Conservation (phyloP, 2,113 vertebrate genomes). For the Pan troglodytes region DNA sequence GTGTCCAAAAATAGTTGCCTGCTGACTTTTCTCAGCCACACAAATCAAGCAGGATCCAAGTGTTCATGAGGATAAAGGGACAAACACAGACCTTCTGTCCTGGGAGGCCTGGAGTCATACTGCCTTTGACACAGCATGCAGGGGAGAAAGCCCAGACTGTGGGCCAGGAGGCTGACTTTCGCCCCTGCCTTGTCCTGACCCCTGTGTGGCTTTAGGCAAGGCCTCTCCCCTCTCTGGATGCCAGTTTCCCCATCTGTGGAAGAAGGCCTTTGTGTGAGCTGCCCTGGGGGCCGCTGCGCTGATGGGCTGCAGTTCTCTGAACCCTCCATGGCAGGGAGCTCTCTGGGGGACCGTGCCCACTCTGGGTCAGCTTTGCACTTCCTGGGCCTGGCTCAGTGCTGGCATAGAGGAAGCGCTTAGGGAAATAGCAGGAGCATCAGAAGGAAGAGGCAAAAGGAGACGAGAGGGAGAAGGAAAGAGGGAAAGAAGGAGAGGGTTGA, state of each 20-base stretch:
- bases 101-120: neutral
- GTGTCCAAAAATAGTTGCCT: constrained; percentile 48
- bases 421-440: neutral
- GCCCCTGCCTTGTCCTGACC: neutral
- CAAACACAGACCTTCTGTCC: neutral
- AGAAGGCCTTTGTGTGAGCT: neutral
- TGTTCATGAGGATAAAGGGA: neutral
- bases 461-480: neutral
- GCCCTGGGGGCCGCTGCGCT: rapidly evolving
- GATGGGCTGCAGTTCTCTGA: neutral
- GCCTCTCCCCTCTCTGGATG: neutral
- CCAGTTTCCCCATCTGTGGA: neutral
- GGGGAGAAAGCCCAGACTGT: neutral
- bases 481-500: neutral
- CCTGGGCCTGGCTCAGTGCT: neutral
- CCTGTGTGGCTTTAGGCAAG: neutral
- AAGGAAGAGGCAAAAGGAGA: neutral
- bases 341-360: rapidly evolving
- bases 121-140: neutral
- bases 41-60: neutral
- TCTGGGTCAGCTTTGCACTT: neutral
- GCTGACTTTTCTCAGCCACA: neutral
- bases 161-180: neutral
- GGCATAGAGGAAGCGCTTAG: neutral
- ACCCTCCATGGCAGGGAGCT: neutral